Conservation (phyloP, 2,888 invertebrate genomes). For the Rhabditoides inermis region DNA sequence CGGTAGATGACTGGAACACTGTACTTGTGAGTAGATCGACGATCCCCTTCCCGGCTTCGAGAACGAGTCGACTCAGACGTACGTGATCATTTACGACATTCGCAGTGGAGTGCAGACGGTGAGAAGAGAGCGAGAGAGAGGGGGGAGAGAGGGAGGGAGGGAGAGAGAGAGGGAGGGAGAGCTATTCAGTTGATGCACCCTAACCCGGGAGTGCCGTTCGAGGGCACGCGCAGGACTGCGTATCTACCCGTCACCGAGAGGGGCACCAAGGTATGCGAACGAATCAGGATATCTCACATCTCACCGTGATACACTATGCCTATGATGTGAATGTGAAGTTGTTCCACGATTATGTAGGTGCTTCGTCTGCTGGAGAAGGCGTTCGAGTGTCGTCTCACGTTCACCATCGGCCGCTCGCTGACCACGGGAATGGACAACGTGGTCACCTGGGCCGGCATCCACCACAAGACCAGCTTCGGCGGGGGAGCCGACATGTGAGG, state of each 20-base stretch:
- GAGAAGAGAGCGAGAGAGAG: too few relatives aligned
- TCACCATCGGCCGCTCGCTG: conserved; percentile 75
- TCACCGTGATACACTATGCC: too few relatives aligned
- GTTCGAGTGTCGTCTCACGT: conserved; percentile 74
- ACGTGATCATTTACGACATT: too few relatives aligned
- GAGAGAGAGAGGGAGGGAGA: too few relatives aligned
- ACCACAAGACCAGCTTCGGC: conserved; percentile 66
- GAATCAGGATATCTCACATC: neutral
- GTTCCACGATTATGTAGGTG: conserved; percentile 55
- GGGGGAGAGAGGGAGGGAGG: too few relatives aligned
- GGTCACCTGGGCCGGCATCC: conserved; percentile 81
- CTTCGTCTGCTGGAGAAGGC: conserved; percentile 70
- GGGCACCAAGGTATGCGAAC: conserved; percentile 38
- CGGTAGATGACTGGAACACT: too few relatives aligned
- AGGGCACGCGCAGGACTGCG: conserved; percentile 26
- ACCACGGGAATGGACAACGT: conserved; percentile 74
- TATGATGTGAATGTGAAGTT: too few relatives aligned
- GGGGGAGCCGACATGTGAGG: conserved; percentile 32
- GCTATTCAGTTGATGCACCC: conserved; percentile 24
- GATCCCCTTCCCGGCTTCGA: too few relatives aligned
- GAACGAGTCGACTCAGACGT: too few relatives aligned
- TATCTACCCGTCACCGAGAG: conserved; percentile 35
- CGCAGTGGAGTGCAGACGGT: too few relatives aligned
- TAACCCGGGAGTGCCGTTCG: conserved; percentile 29
- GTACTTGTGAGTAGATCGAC: too few relatives aligned